phyloP scores from a whole-genome alignment of 2,797 vertebrate species.

The Sebastes hubbsi region DNA sequence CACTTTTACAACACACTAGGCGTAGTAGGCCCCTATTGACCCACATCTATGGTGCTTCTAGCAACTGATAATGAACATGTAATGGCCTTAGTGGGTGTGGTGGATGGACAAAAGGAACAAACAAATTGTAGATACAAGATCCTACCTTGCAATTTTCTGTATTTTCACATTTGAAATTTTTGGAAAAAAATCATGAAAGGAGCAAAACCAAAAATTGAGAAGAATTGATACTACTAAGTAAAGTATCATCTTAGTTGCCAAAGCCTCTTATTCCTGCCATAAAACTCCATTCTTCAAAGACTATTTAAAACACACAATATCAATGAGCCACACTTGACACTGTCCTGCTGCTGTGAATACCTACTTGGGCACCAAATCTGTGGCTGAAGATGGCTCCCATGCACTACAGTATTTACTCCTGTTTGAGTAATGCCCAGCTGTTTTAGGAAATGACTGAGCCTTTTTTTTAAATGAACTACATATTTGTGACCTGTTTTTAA shows the following conservation, averaged over 20 bases:
- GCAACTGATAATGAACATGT: fast-evolving
- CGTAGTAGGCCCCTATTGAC: no score
- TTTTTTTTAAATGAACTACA: no score
- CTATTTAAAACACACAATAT: not conserved
- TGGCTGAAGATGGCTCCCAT: fast-evolving
- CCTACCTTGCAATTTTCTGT: no score
- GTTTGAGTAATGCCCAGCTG: not conserved
- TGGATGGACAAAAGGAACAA: not conserved
- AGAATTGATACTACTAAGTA: not conserved
- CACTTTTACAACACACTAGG: no score
- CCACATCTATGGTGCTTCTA: no score
- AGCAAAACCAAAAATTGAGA: not conserved
- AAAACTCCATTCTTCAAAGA: not conserved
- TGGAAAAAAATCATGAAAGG: not conserved
- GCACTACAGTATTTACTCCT: not conserved
- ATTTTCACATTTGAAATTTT: not conserved
- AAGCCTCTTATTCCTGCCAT: not conserved
- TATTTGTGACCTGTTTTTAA: not conserved
- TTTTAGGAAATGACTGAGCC: not conserved
- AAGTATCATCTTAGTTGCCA: not conserved
- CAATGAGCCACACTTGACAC: not conserved
- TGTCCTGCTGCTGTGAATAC: not conserved
- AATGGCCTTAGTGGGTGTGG: not conserved
- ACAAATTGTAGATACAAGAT: not conserved
- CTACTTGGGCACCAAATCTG: not conserved